Conservation (phyloP, 1,140 invertebrate genomes). For the Tyrophagus putrescentiae region DNA sequence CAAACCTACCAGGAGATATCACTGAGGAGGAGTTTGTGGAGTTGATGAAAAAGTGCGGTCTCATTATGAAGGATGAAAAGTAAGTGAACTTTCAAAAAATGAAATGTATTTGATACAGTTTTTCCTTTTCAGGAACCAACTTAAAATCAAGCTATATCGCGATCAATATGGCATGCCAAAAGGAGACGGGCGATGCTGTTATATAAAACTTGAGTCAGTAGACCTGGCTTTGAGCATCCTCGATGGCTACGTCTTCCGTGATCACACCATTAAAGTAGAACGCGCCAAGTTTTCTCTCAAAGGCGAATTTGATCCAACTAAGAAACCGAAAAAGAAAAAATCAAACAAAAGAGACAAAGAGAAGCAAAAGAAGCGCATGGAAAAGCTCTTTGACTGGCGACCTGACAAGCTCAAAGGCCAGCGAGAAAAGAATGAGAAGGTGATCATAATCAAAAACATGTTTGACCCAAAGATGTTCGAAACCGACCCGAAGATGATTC, state of each 20-base stretch:
- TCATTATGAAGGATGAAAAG: constrained; percentile 63
- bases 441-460: constrained; percentile 85
- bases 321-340: constrained; percentile 76
- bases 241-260: constrained; percentile 59
- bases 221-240: constrained; percentile 77
- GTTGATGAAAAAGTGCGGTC: constrained; percentile 89
- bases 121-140: constrained; percentile 52
- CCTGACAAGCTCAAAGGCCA: constrained; percentile 74
- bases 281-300: constrained; percentile 87
- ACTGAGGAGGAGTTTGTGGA: constrained; percentile 70
- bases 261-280: constrained; percentile 65
- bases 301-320: constrained; percentile 78
- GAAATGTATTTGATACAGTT: too few species aligned
- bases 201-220: constrained; percentile 92
- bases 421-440: constrained; percentile 66
- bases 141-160: constrained; percentile 86
- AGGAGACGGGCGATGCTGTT: constrained; percentile 91
- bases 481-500: constrained; percentile 62
- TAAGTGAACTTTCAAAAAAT: not conserved
- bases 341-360: constrained; percentile 64
- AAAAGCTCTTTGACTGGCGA: constrained; percentile 92
- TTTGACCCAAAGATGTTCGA: constrained; percentile 83
- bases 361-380: constrained; percentile 78
- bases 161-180: constrained; percentile 67
- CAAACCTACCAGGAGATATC: constrained; percentile 72